phyloP scores from a whole-genome alignment of 2,113 vertebrate species.

The Syngnathus floridae region DNA sequence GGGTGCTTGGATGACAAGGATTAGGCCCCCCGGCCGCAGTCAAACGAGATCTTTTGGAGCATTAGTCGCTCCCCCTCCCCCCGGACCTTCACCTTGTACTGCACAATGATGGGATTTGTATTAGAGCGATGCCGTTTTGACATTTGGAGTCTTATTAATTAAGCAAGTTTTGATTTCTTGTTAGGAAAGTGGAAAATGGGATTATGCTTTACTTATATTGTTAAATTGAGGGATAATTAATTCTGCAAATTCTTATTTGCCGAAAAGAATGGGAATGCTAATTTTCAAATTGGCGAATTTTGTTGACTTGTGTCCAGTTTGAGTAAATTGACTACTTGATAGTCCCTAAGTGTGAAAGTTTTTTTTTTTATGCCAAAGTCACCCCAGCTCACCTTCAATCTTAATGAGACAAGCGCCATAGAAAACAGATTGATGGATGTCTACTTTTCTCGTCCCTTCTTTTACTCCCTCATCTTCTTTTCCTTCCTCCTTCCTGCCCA shows the following conservation, averaged over 20 bases:
- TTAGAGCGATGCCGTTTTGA: background rate
- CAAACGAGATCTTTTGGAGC: constrained; percentile 50
- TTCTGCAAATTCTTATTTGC: too few relatives aligned
- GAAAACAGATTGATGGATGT: background rate
- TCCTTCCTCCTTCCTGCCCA: background rate
- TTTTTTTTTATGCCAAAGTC: background rate
- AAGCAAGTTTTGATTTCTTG: too few relatives aligned
- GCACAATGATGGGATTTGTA: background rate
- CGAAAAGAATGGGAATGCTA: too few relatives aligned
- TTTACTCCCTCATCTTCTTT: background rate
- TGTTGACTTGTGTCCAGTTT: too few relatives aligned
- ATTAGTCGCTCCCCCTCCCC: constrained; percentile 24
- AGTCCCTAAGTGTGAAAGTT: too few relatives aligned
- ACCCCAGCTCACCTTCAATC: background rate
- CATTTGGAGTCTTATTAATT: too few relatives aligned
- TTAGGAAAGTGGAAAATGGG: too few relatives aligned
- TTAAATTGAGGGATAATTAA: too few relatives aligned
- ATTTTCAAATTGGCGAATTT: too few relatives aligned
- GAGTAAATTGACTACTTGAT: too few relatives aligned
- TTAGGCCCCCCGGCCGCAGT: constrained; percentile 36
- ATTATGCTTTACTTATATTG: too few relatives aligned
- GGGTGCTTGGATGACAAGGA: constrained; percentile 28
- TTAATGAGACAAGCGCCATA: background rate
- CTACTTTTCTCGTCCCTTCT: background rate
- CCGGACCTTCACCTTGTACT: background rate